Evolutionary conservation across 2,888 invertebrate genomes (phyloP).

Genomic region (Cephus spinipes): DNA sequence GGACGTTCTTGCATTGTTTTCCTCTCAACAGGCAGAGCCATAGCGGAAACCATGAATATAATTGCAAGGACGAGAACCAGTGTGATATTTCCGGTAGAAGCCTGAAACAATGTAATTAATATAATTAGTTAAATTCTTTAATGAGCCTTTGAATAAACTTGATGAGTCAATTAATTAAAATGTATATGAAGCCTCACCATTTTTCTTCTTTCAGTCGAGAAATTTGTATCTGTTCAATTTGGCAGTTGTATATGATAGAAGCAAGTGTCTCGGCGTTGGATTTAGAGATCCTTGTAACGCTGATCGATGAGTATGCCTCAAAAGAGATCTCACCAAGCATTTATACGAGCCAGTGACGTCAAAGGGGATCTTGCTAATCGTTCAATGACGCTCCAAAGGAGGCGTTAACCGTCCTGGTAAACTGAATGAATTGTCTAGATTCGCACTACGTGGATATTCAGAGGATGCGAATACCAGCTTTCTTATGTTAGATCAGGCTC

Average conservation of each 20-base stretch:
- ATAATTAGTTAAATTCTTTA: background rate
- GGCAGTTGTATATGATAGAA: background rate
- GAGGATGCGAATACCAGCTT: background rate
- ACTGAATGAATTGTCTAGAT: constrained; percentile 31
- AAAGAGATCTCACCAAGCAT: constrained; percentile 39
- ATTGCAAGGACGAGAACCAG: background rate
- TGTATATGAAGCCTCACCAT: background rate
- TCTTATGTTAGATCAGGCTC: background rate
- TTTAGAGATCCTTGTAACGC: constrained; percentile 19
- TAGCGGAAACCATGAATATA: background rate
- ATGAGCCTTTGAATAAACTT: background rate
- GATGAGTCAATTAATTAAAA: background rate
- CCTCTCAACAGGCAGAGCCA: background rate
- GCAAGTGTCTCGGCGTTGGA: constrained; percentile 1
- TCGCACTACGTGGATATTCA: background rate
- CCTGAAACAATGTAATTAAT: background rate
- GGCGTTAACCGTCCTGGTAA: constrained; percentile 61
- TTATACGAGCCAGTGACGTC: constrained; percentile 62
- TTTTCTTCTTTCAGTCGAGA: background rate
- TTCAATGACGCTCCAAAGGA: constrained; percentile 52
- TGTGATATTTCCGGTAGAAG: background rate
- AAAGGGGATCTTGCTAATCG: constrained; percentile 61
- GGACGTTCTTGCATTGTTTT: background rate
- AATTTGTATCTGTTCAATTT: background rate
- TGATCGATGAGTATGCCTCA: constrained; percentile 36